Evolutionary conservation across 2,888 invertebrate genomes (phyloP).

Genomic region (Epinotia nisella): DNA sequence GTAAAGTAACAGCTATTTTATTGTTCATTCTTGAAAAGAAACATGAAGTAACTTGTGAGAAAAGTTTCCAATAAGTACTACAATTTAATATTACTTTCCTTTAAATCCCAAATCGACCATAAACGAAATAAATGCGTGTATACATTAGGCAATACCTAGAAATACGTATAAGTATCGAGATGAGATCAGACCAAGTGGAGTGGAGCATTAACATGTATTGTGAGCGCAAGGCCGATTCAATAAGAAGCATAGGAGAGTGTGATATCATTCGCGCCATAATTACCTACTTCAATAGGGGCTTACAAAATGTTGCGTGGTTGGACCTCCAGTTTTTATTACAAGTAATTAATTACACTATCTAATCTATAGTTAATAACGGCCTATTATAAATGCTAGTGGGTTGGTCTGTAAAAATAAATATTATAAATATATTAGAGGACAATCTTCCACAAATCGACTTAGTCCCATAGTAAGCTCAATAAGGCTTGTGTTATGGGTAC

Average conservation of each 20-base stretch:
- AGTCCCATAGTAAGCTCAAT: too few relatives aligned
- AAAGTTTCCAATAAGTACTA: not conserved
- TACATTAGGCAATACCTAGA: slow-evolving; percentile 37
- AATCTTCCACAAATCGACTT: too few relatives aligned
- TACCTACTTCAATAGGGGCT: slow-evolving; percentile 13
- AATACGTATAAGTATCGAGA: slow-evolving; percentile 36
- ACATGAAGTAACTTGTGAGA: too few relatives aligned
- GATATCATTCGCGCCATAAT: slow-evolving; percentile 24
- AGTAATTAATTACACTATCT: too few relatives aligned
- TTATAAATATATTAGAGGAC: too few relatives aligned
- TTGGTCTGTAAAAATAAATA: too few relatives aligned
- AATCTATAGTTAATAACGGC: too few relatives aligned
- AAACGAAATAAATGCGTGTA: not conserved
- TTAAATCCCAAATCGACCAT: not conserved
- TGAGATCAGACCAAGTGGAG: slow-evolving; percentile 36
- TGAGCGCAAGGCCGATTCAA: slow-evolving; percentile 33
- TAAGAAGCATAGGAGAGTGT: slow-evolving; percentile 35
- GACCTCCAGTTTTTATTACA: not conserved
- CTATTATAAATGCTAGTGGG: too few relatives aligned
- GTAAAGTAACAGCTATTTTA: too few relatives aligned
- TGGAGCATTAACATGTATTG: slow-evolving; percentile 13
- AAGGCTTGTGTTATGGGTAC: too few relatives aligned
- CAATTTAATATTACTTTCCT: too few relatives aligned
- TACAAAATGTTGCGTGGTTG: not conserved
- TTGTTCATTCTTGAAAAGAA: too few relatives aligned